These are phyloP conservation scores for Hippopotamus amphibius DNA, from an alignment of 2,113 vertebrate genomes.

Conservation along the genomic window DNA sequence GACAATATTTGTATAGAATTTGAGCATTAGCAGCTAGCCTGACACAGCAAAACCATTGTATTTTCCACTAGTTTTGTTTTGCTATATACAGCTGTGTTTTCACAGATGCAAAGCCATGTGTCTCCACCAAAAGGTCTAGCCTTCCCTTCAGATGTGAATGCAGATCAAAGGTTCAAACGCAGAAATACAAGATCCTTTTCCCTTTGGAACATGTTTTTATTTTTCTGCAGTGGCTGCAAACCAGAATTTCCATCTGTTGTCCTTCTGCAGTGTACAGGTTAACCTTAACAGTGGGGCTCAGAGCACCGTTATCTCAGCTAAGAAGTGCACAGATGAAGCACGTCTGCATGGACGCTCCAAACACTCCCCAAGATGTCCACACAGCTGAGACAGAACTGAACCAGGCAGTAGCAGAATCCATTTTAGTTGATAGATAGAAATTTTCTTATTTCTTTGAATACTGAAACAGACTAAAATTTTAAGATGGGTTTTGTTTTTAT, in stretches of 20 bases:
- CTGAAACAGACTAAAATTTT: background rate
- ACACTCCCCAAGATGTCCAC: constrained; percentile 63
- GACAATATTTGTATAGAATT: constrained; percentile 84
- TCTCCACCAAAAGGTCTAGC: constrained; percentile 91
- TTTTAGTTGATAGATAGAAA: background rate
- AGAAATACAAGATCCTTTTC: constrained; percentile 92
- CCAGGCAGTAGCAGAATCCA: background rate
- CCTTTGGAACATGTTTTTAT: constrained; percentile 90
- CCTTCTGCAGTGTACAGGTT: constrained; percentile 92
- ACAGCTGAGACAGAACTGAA: constrained; percentile 34
- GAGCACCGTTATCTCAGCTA: constrained; percentile 84
- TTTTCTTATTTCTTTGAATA: constrained; percentile 31
- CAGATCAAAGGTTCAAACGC: constrained; percentile 96
- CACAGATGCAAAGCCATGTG: constrained; percentile 98
- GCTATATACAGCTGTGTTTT: constrained; percentile 95
- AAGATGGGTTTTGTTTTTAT: constrained; percentile 23
- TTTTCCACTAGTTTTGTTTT: constrained; percentile 91
- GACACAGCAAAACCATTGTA: constrained; percentile 91
- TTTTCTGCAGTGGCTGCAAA: constrained; percentile 90
- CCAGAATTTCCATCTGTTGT: constrained; percentile 95
- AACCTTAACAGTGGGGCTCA: constrained; percentile 83
- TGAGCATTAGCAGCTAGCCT: constrained; percentile 79
- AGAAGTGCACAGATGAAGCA: constrained; percentile 75
- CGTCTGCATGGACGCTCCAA: background rate
- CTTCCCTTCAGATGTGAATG: constrained; percentile 91